These are phyloP conservation scores for Sphenodon punctatus DNA, from an alignment of 2,797 vertebrate species.

Conservation along the genomic window DNA sequence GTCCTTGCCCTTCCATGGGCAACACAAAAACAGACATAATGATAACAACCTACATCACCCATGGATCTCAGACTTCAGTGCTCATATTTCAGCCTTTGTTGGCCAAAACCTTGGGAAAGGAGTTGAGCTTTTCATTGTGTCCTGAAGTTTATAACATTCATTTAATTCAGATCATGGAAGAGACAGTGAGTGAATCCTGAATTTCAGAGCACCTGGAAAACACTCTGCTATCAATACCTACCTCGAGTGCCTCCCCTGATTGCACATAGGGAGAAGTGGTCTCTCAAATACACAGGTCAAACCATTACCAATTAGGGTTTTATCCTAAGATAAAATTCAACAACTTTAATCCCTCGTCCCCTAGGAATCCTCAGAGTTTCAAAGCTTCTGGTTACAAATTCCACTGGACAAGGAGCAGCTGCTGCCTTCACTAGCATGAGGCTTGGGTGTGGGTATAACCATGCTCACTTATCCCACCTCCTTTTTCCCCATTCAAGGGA, in stretches of 20 bases:
- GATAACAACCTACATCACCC: too few species aligned
- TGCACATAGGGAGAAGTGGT: background rate
- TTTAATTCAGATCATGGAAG: background rate
- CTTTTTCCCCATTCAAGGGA: too few species aligned
- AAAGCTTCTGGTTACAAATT: too few species aligned
- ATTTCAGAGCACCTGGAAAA: background rate
- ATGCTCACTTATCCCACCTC: too few species aligned
- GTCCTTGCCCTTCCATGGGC: too few species aligned
- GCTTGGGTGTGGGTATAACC: too few species aligned
- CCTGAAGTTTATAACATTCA: slow-evolving; percentile 16
- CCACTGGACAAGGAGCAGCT: too few species aligned
- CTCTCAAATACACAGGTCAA: slow-evolving; percentile 2
- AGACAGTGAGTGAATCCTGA: background rate
- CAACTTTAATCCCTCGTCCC: background rate
- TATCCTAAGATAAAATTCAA: background rate
- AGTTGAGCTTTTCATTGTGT: background rate
- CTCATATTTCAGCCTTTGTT: background rate
- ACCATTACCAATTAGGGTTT: background rate
- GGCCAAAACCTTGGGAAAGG: background rate
- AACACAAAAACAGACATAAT: too few species aligned
- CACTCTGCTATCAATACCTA: background rate
- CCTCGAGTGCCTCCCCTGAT: background rate
- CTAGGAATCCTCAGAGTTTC: background rate
- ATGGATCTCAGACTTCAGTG: too few species aligned
- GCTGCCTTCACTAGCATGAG: too few species aligned